A percentile compares a stretch with the other conserved stretches of the same genome.
phyloP scores from a whole-genome alignment of 2,888 invertebrate species.

The Laothoe populi region DNA sequence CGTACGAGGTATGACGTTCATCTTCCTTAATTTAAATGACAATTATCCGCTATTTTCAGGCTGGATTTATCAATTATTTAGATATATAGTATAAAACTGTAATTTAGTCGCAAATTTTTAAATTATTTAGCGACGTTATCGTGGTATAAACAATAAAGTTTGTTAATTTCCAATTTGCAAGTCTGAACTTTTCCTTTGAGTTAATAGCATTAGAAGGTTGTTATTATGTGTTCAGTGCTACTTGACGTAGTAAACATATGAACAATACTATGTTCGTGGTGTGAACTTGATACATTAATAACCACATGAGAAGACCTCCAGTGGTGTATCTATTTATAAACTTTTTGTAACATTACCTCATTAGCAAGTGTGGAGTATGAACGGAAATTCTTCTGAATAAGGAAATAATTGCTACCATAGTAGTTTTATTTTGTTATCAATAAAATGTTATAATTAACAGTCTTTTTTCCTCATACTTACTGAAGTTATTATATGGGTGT shows the following conservation, averaged over 20 bases:
- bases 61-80: background rate
- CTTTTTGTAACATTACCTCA: conserved; percentile 1
- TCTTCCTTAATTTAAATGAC: conserved; percentile 43
- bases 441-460: background rate
- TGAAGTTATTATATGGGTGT: background rate
- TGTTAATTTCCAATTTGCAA: background rate
- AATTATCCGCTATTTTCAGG: conserved; percentile 33
- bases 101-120: background rate
- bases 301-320: conserved; percentile 32
- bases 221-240: background rate
- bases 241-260: background rate
- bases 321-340: conserved; percentile 28
- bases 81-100: background rate
- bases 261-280: background rate
- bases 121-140: background rate
- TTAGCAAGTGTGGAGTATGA: background rate
- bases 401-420: background rate
- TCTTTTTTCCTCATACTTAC: conserved; percentile 1
- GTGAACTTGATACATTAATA: background rate
- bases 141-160: background rate
- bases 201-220: background rate
- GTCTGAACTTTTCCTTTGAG: background rate
- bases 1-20: conserved; percentile 76
- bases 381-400: conserved; percentile 6
- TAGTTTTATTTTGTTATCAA: background rate